Percentiles rank a stretch among this genome's conserved stretches.
These are phyloP conservation scores for Nysson spinosus DNA, from an alignment of 2,888 invertebrate species.

Conservation along the genomic window DNA sequence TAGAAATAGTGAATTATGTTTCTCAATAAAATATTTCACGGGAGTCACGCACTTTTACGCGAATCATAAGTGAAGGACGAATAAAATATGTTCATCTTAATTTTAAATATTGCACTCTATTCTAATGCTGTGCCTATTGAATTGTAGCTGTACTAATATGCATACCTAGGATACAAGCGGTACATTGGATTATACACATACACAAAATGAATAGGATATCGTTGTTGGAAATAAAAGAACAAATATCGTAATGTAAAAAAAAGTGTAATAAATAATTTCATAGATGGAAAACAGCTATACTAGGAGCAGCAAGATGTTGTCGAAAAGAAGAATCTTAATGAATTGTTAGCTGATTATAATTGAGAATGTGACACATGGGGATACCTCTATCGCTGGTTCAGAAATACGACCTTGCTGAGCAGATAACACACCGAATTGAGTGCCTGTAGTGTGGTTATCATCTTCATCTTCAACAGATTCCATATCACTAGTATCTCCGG, in stretches of 20 bases:
- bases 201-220: background rate
- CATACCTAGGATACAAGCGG: constrained; percentile 13
- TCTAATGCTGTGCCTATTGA: constrained; percentile 2
- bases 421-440: constrained; percentile 81
- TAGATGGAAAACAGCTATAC: too few species aligned
- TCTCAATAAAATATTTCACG: too few species aligned
- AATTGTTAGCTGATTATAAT: constrained; percentile 1
- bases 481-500: constrained; percentile 82
- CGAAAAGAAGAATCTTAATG: background rate
- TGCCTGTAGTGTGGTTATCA: constrained; percentile 79
- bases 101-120: constrained; percentile 16
- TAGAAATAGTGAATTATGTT: too few species aligned
- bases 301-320: too few species aligned
- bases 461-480: constrained; percentile 84
- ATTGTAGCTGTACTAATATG: constrained; percentile 2
- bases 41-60: too few species aligned
- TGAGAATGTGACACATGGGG: constrained; percentile 24
- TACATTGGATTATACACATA: background rate
- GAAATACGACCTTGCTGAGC: constrained; percentile 81
- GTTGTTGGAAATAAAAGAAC: background rate
- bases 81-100: too few species aligned
- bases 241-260: background rate
- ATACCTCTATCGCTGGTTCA: constrained; percentile 80
- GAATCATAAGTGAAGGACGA: too few species aligned
- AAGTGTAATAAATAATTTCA: background rate